A percentile compares a stretch with the other conserved stretches of the same genome.
These are phyloP conservation scores for Dascillus cervinus DNA, from an alignment of 2,888 invertebrate species.

Conservation along the genomic window DNA sequence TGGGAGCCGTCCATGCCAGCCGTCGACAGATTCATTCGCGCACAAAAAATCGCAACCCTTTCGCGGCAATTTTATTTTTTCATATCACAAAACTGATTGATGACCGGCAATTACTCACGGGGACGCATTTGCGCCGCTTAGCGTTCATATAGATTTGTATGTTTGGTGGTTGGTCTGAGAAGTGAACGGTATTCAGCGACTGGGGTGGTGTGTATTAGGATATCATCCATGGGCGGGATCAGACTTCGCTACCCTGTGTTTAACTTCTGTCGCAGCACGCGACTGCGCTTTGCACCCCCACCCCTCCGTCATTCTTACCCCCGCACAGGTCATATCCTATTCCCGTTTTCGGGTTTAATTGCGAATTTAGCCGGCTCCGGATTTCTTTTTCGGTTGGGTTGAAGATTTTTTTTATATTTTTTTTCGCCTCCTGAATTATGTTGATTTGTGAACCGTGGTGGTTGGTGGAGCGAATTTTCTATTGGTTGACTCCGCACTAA, in stretches of 20 bases:
- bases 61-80: not conserved
- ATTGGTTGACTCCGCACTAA: slow-evolving; percentile 34
- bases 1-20: slow-evolving; percentile 31
- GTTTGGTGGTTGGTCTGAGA: slow-evolving; percentile 25
- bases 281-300: slow-evolving; percentile 30
- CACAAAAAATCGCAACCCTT: no score
- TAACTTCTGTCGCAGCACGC: slow-evolving; percentile 40
- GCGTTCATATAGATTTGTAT: slow-evolving; percentile 28
- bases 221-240: slow-evolving; percentile 40
- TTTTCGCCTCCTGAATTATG: slow-evolving; percentile 23
- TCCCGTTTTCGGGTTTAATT: no score
- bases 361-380: not conserved
- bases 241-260: slow-evolving; percentile 42
- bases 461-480: slow-evolving; percentile 29
- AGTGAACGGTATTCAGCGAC: slow-evolving; percentile 29
- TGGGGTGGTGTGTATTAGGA: slow-evolving; percentile 23
- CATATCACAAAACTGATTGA: not conserved
- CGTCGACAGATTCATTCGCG: slow-evolving; percentile 15
- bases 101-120: not conserved
- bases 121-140: slow-evolving; percentile 6
- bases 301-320: slow-evolving; percentile 15
- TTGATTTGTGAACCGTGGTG: slow-evolving; percentile 35
- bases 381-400: slow-evolving; percentile 7
- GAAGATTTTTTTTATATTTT: no score
- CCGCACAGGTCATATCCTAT: slow-evolving; percentile 7